A percentile compares a stretch with the other conserved stretches of the same genome.
Conservation (phyloP, 2,797 vertebrate species). For the Synaphobranchus kaupii region DNA sequence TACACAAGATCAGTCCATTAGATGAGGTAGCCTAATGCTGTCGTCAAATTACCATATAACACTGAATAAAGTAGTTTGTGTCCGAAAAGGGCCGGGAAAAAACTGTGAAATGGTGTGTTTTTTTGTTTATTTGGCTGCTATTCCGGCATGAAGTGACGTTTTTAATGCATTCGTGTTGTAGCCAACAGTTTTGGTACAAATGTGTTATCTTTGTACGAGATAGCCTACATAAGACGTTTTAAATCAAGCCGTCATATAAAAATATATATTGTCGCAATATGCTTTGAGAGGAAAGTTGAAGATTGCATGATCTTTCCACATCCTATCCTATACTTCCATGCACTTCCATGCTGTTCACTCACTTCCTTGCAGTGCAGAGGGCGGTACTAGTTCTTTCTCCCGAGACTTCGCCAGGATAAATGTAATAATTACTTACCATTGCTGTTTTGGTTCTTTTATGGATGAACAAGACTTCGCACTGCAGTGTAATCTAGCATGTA, state of each 20-base stretch:
- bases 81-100: background rate
- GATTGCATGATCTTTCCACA: background rate
- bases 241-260: background rate
- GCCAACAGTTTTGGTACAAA: background rate
- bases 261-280: background rate
- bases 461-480: conserved; percentile 34
- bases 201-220: background rate
- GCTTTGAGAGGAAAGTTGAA: background rate
- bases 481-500: conserved; percentile 33
- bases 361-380: conserved; percentile 34
- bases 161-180: background rate
- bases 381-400: conserved; percentile 36
- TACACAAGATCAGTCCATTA: background rate
- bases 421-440: conserved; percentile 38
- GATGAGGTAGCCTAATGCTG: background rate
- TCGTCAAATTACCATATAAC: conserved; percentile 10
- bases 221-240: background rate
- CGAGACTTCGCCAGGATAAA: conserved; percentile 22
- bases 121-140: background rate
- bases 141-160: background rate
- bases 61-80: background rate
- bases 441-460: conserved; percentile 38
- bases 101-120: background rate
- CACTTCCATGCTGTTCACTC: background rate
- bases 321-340: background rate